phyloP scores from a whole-genome alignment of 2,888 invertebrate species.

The Parelbella ahira region DNA sequence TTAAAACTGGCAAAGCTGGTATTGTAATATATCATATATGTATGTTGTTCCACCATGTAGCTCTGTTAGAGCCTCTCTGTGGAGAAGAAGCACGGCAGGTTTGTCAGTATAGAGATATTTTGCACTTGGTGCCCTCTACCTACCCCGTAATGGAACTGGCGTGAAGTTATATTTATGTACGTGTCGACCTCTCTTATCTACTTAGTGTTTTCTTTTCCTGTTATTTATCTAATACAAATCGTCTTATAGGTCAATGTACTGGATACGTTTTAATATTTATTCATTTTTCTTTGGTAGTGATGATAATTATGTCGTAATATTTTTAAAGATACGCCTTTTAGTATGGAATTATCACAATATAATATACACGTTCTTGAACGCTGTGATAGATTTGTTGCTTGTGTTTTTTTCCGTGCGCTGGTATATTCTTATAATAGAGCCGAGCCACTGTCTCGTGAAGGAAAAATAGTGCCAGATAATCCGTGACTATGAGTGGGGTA shows the following conservation, averaged over 20 bases:
- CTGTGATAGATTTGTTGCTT: slow-evolving; percentile 48
- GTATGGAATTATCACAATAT: slow-evolving; percentile 53
- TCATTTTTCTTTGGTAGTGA: slow-evolving; percentile 32
- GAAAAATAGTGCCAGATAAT: too few species aligned
- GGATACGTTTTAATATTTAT: too few species aligned
- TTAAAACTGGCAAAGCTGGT: too few species aligned
- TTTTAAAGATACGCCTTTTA: slow-evolving; percentile 42
- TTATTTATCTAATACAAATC: slow-evolving; percentile 12
- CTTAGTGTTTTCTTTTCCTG: slow-evolving; percentile 6
- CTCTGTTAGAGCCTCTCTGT: too few species aligned
- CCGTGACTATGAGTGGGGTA: slow-evolving; percentile 39
- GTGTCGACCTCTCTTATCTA: background rate
- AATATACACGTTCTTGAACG: slow-evolving; percentile 45
- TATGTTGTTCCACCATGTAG: too few species aligned
- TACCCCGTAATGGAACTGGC: too few species aligned
- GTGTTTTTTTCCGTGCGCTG: slow-evolving; percentile 35
- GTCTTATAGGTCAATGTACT: slow-evolving; percentile 19
- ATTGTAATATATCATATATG: too few species aligned
- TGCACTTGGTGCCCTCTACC: too few species aligned
- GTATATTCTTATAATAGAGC: slow-evolving; percentile 6
- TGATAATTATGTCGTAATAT: slow-evolving; percentile 37
- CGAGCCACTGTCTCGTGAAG: too few species aligned
- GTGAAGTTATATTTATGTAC: too few species aligned
- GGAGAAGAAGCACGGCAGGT: too few species aligned
- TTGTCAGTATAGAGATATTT: too few species aligned